Evolutionary conservation across 1,140 invertebrate genomes (phyloP).

Genomic region (Papilio machaon): DNA sequence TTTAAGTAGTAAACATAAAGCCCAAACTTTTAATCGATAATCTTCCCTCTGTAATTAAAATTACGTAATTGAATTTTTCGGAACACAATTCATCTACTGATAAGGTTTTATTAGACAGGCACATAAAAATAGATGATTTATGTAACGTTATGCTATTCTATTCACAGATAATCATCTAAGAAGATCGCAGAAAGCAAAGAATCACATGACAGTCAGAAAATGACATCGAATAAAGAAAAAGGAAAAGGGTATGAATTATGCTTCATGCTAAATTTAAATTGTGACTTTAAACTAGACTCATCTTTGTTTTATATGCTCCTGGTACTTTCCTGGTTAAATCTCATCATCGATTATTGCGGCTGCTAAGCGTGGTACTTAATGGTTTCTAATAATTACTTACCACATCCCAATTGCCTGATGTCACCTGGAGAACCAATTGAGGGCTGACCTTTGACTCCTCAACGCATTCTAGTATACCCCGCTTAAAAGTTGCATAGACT

Average conservation of each 20-base stretch:
- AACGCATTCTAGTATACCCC: conserved; percentile 34
- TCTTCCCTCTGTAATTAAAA: conserved; percentile 42
- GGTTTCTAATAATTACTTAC: conserved; percentile 6
- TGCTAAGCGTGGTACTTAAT: not conserved
- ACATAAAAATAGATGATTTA: no score
- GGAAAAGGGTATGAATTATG: not conserved
- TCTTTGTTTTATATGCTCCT: not conserved
- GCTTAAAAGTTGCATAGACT: conserved; percentile 18
- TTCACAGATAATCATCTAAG: no score
- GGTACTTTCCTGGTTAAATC: not conserved
- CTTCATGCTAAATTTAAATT: not conserved
- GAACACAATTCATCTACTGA: not conserved
- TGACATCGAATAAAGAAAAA: no score
- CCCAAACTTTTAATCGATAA: conserved; percentile 51
- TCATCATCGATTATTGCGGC: not conserved
- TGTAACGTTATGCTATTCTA: no score
- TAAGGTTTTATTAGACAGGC: no score
- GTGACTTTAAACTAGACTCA: no score
- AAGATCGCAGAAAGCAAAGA: no score
- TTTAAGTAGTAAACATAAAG: conserved; percentile 51
- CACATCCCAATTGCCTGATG: conserved; percentile 31
- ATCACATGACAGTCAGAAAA: no score
- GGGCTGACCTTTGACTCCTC: conserved; percentile 38
- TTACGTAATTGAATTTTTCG: not conserved
- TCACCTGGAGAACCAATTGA: conserved; percentile 33